Percentiles rank a stretch among this genome's conserved stretches.
These are phyloP conservation scores for Chirona hameri DNA, from an alignment of 2,888 invertebrate genomes.

Conservation along the genomic window DNA sequence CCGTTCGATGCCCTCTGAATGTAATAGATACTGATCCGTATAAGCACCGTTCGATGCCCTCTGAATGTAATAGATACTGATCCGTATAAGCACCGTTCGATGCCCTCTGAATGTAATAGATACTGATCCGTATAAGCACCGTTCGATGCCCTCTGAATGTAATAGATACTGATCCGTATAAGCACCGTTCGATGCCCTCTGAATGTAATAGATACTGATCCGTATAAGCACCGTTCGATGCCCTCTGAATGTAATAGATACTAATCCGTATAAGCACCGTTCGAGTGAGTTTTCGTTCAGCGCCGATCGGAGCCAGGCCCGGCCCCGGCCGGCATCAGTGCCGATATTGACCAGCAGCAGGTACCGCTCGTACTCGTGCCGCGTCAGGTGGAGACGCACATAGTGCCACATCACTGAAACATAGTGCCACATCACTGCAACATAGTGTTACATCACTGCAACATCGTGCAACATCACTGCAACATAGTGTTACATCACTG, in stretches of 20 bases:
- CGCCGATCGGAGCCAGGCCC: slow-evolving; percentile 83
- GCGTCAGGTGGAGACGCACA: slow-evolving; percentile 64
- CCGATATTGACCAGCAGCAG: slow-evolving; percentile 63
- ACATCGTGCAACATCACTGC: too few relatives aligned
- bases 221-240: too few relatives aligned
- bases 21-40: slow-evolving; percentile 36
- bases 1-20: slow-evolving; percentile 65
- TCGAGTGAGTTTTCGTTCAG: slow-evolving; percentile 89
- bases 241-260: neutral
- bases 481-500: too few relatives aligned
- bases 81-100: slow-evolving; percentile 41
- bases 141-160: neutral
- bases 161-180: too few relatives aligned
- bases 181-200: neutral
- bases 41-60: slow-evolving; percentile 60
- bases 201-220: too few relatives aligned
- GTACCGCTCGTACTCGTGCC: slow-evolving; percentile 83
- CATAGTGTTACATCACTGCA: too few relatives aligned
- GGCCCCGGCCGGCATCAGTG: slow-evolving; percentile 73
- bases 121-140: too few relatives aligned
- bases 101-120: too few relatives aligned
- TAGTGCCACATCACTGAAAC: slow-evolving; percentile 49
- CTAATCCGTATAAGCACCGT: slow-evolving; percentile 42
- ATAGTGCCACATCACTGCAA: too few relatives aligned
- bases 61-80: slow-evolving; percentile 33